Conservation (phyloP, 2,797 vertebrate genomes). For the Chrosomus eos region DNA sequence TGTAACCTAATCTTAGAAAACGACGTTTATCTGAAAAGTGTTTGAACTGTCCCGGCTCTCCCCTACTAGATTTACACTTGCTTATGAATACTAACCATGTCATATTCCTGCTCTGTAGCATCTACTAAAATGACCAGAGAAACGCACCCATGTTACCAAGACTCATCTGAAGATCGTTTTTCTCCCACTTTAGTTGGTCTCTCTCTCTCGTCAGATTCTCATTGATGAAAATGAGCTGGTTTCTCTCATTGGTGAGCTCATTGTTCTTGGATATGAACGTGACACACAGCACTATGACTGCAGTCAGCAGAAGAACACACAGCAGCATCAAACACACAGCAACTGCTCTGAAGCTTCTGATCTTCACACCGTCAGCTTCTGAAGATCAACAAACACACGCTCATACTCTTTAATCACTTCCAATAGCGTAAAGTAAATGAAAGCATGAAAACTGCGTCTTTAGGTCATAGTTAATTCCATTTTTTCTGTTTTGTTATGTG, state of each 20-base stretch:
- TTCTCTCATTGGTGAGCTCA: background rate
- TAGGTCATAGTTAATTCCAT: too few relatives aligned
- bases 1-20: too few relatives aligned
- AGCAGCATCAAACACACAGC: background rate
- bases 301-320: background rate
- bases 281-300: conserved; percentile 3
- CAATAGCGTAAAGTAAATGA: background rate
- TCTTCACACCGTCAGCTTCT: background rate
- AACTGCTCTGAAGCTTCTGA: background rate
- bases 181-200: background rate
- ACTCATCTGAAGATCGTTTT: too few relatives aligned
- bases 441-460: background rate
- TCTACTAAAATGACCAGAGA: too few relatives aligned
- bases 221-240: background rate
- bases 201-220: background rate
- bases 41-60: too few relatives aligned
- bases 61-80: too few relatives aligned
- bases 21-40: too few relatives aligned
- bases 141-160: too few relatives aligned
- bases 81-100: too few relatives aligned
- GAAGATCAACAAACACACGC: too few relatives aligned
- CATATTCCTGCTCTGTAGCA: too few relatives aligned
- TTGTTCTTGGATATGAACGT: too few relatives aligned
- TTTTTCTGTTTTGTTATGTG: background rate
- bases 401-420: background rate